Conservation (phyloP, 2,113 vertebrate species). For the Ailuropoda melanoleuca region DNA sequence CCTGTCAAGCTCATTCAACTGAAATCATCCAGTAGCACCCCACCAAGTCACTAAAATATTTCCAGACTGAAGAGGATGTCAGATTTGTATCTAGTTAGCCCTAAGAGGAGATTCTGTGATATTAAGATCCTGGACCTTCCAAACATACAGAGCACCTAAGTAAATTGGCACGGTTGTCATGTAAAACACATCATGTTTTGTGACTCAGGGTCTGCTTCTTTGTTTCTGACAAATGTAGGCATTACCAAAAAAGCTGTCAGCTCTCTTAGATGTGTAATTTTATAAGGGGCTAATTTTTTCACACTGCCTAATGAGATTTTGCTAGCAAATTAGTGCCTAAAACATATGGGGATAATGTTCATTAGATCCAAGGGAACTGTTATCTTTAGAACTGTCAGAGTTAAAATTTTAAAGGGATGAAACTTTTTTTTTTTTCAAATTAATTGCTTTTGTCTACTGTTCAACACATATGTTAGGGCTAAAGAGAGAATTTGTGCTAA, state of each 20-base stretch:
- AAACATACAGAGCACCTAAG: not conserved
- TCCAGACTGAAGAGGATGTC: not conserved
- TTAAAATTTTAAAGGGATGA: conserved; percentile 62
- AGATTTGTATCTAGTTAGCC: not conserved
- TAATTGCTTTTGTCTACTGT: conserved; percentile 61
- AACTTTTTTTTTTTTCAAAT: conserved; percentile 3
- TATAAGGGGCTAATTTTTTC: conserved; percentile 48
- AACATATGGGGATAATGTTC: conserved; percentile 59
- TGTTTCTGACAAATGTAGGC: not conserved
- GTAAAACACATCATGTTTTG: not conserved
- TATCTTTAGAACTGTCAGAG: conserved; percentile 52
- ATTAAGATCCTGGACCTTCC: not conserved
- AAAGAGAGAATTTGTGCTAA: conserved; percentile 39
- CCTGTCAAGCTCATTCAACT: not conserved
- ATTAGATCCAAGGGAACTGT: conserved; percentile 54
- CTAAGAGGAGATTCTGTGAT: not conserved
- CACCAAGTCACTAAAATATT: not conserved
- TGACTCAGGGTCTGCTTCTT: not conserved
- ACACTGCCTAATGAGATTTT: conserved; percentile 71
- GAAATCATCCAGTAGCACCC: not conserved
- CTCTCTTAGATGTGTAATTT: conserved; percentile 52
- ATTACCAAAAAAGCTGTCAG: not conserved
- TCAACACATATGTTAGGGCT: conserved; percentile 29
- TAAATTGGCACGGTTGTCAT: not conserved
- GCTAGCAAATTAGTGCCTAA: conserved; percentile 47